Percentiles rank a stretch among this genome's conserved stretches.
Evolutionary conservation across 2,113 vertebrate species (phyloP).

Genomic region (Corythaeola cristata): DNA sequence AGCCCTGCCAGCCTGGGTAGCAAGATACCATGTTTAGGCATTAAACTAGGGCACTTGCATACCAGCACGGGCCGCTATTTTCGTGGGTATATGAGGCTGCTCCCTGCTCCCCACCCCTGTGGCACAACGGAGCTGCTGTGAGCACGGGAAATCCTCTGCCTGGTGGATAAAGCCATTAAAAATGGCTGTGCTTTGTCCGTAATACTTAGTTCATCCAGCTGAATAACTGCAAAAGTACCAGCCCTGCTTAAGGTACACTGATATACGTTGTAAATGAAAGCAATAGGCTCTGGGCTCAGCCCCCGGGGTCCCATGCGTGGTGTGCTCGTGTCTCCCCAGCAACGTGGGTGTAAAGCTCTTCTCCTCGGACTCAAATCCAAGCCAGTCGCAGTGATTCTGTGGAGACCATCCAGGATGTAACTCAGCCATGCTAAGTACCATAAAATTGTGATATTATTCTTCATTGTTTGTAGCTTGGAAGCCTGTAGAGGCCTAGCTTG

Average conservation of each 20-base stretch:
- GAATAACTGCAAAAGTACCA: background rate
- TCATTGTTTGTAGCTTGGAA: slow-evolving; percentile 43
- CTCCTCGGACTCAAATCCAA: slow-evolving; percentile 15
- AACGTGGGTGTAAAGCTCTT: background rate
- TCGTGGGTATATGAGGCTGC: slow-evolving; percentile 43
- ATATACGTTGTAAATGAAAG: background rate
- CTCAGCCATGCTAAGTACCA: slow-evolving; percentile 15
- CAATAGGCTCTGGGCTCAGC: background rate
- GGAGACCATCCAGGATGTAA: slow-evolving; percentile 48
- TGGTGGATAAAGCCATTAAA: background rate
- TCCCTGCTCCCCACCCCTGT: slow-evolving; percentile 36
- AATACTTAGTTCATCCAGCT: background rate
- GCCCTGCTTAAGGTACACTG: background rate
- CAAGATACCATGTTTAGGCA: slow-evolving; percentile 69
- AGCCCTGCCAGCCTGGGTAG: slow-evolving; percentile 57
- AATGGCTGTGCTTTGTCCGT: slow-evolving; percentile 1
- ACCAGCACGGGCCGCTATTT: slow-evolving; percentile 65
- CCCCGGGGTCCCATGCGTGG: background rate
- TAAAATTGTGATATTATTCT: slow-evolving; percentile 49
- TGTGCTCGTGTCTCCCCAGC: background rate
- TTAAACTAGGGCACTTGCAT: slow-evolving; percentile 51
- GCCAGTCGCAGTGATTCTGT: background rate
- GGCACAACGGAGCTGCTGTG: background rate
- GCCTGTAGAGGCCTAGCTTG: slow-evolving; percentile 41
- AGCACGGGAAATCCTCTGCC: background rate